A percentile compares a stretch with the other conserved stretches of the same genome.
These are phyloP conservation scores for Nothoprocta perdicaria DNA, from an alignment of 2,113 vertebrate genomes.

Conservation along the genomic window DNA sequence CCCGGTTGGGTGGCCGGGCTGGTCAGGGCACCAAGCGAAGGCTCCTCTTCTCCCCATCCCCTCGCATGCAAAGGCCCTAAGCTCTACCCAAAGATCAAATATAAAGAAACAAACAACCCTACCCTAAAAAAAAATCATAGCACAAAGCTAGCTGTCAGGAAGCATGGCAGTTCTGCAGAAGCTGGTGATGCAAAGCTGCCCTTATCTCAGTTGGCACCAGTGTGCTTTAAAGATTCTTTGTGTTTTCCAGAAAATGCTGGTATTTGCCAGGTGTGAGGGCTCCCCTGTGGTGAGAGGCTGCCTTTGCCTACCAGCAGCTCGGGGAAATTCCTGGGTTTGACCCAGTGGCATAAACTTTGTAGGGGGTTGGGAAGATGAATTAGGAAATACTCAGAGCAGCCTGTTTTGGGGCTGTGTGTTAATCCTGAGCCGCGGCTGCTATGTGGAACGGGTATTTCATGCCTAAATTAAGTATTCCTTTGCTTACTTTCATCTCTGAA, in stretches of 20 bases:
- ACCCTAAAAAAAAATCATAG: background rate
- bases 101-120: background rate
- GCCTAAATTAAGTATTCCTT: constrained; percentile 14
- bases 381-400: background rate
- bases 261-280: background rate
- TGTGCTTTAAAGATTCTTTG: background rate
- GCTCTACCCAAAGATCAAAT: constrained; percentile 14
- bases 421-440: background rate
- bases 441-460: background rate
- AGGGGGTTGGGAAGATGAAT: background rate
- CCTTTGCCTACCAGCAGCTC: background rate
- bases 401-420: background rate
- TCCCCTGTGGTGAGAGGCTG: background rate
- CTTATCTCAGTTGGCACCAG: background rate
- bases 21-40: background rate
- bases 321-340: background rate
- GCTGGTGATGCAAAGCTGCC: background rate
- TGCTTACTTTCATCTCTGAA: background rate
- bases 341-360: background rate
- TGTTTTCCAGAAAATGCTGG: background rate
- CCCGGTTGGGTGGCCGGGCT: background rate
- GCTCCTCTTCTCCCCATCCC: background rate
- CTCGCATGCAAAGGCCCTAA: background rate
- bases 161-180: background rate
- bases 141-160: background rate